Conservation (phyloP, 1,140 invertebrate species). For the Drosophila kanapiae region DNA sequence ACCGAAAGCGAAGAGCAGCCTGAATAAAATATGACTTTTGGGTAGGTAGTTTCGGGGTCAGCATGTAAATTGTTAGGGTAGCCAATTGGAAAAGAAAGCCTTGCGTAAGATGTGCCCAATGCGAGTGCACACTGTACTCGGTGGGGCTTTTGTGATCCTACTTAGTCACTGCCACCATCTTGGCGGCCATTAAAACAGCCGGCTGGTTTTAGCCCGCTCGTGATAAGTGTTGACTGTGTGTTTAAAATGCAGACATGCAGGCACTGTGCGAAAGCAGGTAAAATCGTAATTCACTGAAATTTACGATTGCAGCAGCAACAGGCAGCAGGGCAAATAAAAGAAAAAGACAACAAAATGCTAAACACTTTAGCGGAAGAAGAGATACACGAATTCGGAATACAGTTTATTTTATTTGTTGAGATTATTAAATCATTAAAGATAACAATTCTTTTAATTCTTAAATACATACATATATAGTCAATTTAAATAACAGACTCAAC, state of each 20-base stretch:
- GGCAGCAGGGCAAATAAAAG: slow-evolving; percentile 26
- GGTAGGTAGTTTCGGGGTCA: slow-evolving; percentile 24
- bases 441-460: too few species aligned
- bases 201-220: slow-evolving; percentile 30
- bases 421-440: too few species aligned
- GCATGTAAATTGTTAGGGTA: slow-evolving; percentile 59
- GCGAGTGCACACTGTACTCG: not conserved
- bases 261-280: slow-evolving; percentile 58
- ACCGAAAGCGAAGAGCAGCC: slow-evolving; percentile 38
- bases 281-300: slow-evolving; percentile 78
- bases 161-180: slow-evolving; percentile 47
- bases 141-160: slow-evolving; percentile 17
- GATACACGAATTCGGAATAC: slow-evolving; percentile 12
- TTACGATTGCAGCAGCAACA: slow-evolving; percentile 70
- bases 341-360: slow-evolving; percentile 39
- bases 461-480: too few species aligned
- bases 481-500: too few species aligned
- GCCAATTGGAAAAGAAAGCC: slow-evolving; percentile 53
- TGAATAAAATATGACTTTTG: slow-evolving; percentile 66
- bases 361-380: slow-evolving; percentile 9
- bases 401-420: not conserved
- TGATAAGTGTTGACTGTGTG: slow-evolving; percentile 68
- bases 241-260: slow-evolving; percentile 72
- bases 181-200: slow-evolving; percentile 53
- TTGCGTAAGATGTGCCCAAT: slow-evolving; percentile 6